phyloP scores from a whole-genome alignment of 2,797 vertebrate species.

The Hippoglossus hippoglossus region DNA sequence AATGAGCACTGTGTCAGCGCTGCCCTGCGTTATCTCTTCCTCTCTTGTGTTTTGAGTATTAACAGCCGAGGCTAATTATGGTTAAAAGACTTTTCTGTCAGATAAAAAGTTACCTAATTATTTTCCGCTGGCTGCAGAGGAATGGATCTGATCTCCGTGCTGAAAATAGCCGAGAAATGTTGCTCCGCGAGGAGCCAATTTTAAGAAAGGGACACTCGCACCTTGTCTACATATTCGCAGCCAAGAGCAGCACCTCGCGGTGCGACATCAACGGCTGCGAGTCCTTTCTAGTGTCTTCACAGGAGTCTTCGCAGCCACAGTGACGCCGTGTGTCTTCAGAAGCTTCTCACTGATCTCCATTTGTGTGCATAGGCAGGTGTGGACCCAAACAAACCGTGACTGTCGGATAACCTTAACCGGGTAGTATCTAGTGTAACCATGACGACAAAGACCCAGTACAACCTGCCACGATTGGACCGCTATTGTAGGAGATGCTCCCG shows the following conservation, averaged over 20 bases:
- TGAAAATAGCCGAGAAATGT: background rate
- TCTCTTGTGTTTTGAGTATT: background rate
- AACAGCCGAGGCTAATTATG: background rate
- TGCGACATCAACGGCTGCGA: background rate
- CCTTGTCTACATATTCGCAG: conserved; percentile 1
- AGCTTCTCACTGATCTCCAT: no score
- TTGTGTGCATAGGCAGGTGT: background rate
- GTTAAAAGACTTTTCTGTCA: background rate
- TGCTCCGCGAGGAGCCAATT: background rate
- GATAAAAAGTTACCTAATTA: background rate
- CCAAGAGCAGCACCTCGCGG: background rate
- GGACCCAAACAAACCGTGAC: background rate
- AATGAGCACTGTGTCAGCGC: background rate
- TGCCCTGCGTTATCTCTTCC: background rate
- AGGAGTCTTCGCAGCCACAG: background rate
- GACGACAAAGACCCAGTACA: background rate
- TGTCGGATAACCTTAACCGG: background rate
- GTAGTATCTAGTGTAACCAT: background rate
- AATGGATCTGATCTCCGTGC: conserved; percentile 2
- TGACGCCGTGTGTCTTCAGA: background rate
- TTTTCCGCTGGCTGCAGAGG: background rate
- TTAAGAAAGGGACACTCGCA: conserved; percentile 7
- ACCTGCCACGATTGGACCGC: background rate
- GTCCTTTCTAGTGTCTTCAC: background rate
- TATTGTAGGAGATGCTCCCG: no score